Percentiles rank a stretch among this genome's conserved stretches.
Evolutionary conservation across 2,113 vertebrate species (phyloP).

Genomic region (Syrmaticus mikado): DNA sequence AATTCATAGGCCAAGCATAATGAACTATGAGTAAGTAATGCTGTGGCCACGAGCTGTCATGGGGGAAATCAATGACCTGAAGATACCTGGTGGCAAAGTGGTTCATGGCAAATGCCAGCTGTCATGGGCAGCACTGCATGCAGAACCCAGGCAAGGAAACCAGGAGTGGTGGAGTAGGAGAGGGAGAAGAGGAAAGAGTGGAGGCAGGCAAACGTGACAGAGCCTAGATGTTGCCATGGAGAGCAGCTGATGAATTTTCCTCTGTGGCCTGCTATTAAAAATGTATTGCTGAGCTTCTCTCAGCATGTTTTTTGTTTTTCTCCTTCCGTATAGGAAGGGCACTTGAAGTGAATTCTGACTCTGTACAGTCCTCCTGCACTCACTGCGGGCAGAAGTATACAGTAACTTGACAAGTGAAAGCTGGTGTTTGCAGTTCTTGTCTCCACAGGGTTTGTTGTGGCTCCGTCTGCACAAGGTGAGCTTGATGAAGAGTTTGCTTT

Average conservation of each 20-base stretch:
- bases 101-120: not conserved
- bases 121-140: not conserved
- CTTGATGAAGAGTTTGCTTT: not conserved
- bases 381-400: not conserved
- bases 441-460: not conserved
- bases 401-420: not conserved
- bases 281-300: slow-evolving; percentile 30
- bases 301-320: not conserved
- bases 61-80: rapidly evolving
- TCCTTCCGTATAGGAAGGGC: not conserved
- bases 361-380: not conserved
- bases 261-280: slow-evolving; percentile 30
- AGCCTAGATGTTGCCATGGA: slow-evolving; percentile 59
- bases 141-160: not conserved
- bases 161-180: not conserved
- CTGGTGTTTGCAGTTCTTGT: not conserved
- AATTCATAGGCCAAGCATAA: rapidly evolving
- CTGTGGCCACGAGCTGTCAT: not conserved
- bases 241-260: slow-evolving; percentile 41
- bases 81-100: not conserved
- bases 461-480: not conserved
- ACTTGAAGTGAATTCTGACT: not conserved
- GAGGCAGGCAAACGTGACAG: slow-evolving; percentile 47
- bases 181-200: not conserved
- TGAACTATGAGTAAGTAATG: not conserved